A percentile compares a stretch with the other conserved stretches of the same genome.
Evolutionary conservation across 2,113 vertebrate genomes (phyloP).

Genomic region (Vimba vimba): DNA sequence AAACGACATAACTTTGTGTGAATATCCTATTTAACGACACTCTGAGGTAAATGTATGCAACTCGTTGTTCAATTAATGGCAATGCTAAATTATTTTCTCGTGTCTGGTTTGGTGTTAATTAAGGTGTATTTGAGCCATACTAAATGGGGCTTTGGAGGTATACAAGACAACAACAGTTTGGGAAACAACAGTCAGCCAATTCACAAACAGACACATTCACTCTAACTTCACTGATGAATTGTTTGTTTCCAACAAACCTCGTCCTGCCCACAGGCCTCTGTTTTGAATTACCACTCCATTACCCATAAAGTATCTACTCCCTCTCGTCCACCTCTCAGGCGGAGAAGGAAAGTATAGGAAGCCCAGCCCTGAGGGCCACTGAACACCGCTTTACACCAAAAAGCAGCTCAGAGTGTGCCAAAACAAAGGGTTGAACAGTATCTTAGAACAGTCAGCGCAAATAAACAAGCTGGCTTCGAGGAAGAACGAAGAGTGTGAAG

Average conservation of each 20-base stretch:
- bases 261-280: slow-evolving; percentile 58
- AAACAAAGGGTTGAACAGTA: slow-evolving; percentile 60
- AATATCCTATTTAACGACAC: not conserved
- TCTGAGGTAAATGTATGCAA: not conserved
- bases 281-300: slow-evolving; percentile 61
- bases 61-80: no score
- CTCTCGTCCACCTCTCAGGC: not conserved
- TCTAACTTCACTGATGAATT: slow-evolving; percentile 43
- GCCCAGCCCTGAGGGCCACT: slow-evolving; percentile 7
- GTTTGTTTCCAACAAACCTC: slow-evolving; percentile 63
- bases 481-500: slow-evolving; percentile 21
- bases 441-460: slow-evolving; percentile 55
- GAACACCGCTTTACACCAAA: not conserved
- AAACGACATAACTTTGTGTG: not conserved
- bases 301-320: slow-evolving; percentile 38
- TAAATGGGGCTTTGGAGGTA: not conserved
- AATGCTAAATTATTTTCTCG: not conserved
- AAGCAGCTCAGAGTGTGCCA: slow-evolving; percentile 49
- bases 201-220: not conserved
- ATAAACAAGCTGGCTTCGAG: slow-evolving; percentile 56
- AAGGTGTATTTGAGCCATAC: not conserved
- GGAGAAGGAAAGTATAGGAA: slow-evolving; percentile 16
- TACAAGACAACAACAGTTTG: not conserved
- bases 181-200: not conserved
- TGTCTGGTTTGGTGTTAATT: not conserved